Evolutionary conservation across 2,888 invertebrate species (phyloP).

Genomic region (Drosophila prostipennis): DNA sequence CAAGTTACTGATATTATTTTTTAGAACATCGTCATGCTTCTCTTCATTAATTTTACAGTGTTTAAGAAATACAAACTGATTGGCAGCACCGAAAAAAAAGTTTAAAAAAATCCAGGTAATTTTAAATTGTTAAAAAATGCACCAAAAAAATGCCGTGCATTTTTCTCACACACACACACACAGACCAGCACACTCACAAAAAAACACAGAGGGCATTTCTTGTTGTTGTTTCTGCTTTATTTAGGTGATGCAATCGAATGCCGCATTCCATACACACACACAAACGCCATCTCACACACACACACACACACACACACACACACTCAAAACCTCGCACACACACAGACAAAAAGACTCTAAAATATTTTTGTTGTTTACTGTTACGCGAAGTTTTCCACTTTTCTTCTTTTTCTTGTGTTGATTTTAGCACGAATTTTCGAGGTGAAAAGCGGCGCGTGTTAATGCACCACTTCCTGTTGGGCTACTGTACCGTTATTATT

Average conservation of each 20-base stretch:
- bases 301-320: not conserved
- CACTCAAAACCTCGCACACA: not conserved
- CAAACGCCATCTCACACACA: not conserved
- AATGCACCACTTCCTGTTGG: slow-evolving; percentile 81
- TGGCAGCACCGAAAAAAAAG: slow-evolving; percentile 1
- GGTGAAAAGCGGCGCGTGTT: slow-evolving; percentile 75
- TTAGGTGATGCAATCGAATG: slow-evolving; percentile 69
- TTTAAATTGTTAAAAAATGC: slow-evolving; percentile 6
- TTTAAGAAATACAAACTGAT: not conserved
- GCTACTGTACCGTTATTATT: slow-evolving; percentile 76
- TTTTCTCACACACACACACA: slow-evolving; percentile 15
- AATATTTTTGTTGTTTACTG: slow-evolving; percentile 33
- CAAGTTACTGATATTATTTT: not conserved
- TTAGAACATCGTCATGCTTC: not conserved
- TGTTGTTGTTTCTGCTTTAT: slow-evolving; percentile 29
- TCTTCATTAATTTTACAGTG: no score
- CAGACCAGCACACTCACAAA: slow-evolving; percentile 18
- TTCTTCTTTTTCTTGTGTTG: slow-evolving; percentile 32
- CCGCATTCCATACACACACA: slow-evolving; percentile 22
- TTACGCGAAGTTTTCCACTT: slow-evolving; percentile 34
- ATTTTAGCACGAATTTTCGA: slow-evolving; percentile 35
- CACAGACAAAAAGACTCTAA: slow-evolving; percentile 8
- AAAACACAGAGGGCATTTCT: slow-evolving; percentile 16
- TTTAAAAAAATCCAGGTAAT: not conserved
- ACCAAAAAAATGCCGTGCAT: slow-evolving; percentile 2